These are phyloP conservation scores for Ichneumoninae sp. DNA, from an alignment of 2,888 invertebrate genomes.

Conservation along the genomic window DNA sequence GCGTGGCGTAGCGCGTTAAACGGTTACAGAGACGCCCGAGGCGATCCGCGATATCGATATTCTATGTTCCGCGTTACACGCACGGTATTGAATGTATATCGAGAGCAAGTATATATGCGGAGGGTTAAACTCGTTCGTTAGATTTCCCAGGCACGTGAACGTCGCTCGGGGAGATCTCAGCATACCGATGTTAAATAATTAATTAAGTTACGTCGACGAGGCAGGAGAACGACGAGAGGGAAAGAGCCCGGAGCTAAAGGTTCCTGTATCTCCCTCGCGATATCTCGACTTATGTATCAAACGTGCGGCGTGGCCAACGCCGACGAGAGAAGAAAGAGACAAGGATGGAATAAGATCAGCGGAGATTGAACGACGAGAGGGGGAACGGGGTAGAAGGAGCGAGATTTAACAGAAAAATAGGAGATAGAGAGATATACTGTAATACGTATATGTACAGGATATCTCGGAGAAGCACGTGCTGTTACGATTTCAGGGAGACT, in stretches of 20 bases:
- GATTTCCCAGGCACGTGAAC: slow-evolving; percentile 70
- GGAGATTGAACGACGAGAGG: slow-evolving; percentile 6
- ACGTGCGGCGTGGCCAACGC: slow-evolving; percentile 55
- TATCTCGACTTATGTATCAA: slow-evolving; percentile 64
- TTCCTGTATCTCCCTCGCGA: slow-evolving; percentile 62
- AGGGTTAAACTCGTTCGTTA: slow-evolving; percentile 70
- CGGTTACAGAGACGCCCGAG: slow-evolving; percentile 2
- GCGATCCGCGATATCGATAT: slow-evolving; percentile 44
- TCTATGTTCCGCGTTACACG: slow-evolving; percentile 16
- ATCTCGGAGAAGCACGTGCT: slow-evolving; percentile 33
- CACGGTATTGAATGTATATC: slow-evolving; percentile 40
- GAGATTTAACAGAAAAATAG: slow-evolving; percentile 47
- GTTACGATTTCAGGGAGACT: not conserved
- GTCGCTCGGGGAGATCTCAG: slow-evolving; percentile 66
- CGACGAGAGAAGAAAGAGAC: slow-evolving; percentile 45
- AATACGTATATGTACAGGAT: not conserved
- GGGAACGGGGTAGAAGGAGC: slow-evolving; percentile 12
- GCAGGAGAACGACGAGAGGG: slow-evolving; percentile 50
- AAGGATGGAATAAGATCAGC: slow-evolving; percentile 13
- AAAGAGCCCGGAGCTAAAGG: slow-evolving; percentile 58
- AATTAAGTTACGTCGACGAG: slow-evolving; percentile 73
- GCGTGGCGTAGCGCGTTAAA: slow-evolving; percentile 28
- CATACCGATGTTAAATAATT: slow-evolving; percentile 75
- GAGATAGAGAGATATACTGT: slow-evolving; percentile 18
- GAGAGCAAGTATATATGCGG: slow-evolving; percentile 54